Evolutionary conservation across 2,797 vertebrate species (phyloP).

Genomic region (Diglossa cyanea): DNA sequence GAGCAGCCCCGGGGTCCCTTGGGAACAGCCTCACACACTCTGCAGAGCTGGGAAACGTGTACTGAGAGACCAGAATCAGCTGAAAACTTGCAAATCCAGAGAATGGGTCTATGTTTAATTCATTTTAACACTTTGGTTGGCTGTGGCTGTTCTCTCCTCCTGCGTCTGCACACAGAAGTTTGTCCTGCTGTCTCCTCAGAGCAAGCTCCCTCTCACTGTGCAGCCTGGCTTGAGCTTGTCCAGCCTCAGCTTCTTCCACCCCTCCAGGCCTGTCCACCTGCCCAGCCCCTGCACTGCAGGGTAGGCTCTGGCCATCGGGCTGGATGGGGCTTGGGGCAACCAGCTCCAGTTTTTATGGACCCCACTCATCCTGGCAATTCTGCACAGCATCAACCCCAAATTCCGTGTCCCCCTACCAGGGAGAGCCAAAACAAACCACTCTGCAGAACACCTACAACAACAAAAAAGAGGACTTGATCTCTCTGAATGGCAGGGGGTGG

Average conservation of each 20-base stretch:
- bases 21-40: background rate
- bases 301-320: accelerated
- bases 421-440: background rate
- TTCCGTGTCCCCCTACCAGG: accelerated
- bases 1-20: background rate
- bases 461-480: accelerated
- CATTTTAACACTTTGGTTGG: accelerated
- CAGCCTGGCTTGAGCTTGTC: background rate
- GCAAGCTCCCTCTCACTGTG: background rate
- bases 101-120: background rate
- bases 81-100: background rate
- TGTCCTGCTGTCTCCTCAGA: background rate
- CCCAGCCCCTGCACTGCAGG: background rate
- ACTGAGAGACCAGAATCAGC: background rate
- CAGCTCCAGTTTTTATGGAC: background rate
- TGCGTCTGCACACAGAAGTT: accelerated
- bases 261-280: background rate
- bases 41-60: background rate
- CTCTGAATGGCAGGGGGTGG: background rate
- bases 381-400: background rate
- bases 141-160: background rate
- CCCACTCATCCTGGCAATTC: background rate
- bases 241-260: background rate
- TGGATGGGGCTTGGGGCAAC: background rate
- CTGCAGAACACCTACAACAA: background rate